phyloP scores from a whole-genome alignment of 2,888 invertebrate species.

The Dorcus hopei region DNA sequence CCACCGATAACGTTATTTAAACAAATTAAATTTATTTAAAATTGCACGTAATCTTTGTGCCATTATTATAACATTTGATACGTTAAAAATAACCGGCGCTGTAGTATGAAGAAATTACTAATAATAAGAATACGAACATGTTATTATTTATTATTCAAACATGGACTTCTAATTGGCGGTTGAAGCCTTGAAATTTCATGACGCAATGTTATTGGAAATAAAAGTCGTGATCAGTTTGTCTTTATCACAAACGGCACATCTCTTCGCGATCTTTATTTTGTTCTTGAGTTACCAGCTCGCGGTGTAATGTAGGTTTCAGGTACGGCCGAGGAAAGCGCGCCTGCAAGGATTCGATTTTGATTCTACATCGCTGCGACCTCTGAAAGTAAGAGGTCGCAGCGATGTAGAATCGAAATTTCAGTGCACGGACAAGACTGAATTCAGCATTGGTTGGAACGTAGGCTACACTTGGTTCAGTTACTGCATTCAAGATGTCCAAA shows the following conservation, averaged over 20 bases:
- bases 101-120: background rate
- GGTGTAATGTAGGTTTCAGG: too few relatives aligned
- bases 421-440: too few relatives aligned
- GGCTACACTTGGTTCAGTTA: too few relatives aligned
- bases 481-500: too few relatives aligned
- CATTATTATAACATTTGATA: background rate
- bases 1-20: background rate
- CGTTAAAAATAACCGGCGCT: background rate
- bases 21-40: background rate
- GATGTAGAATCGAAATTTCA: too few relatives aligned
- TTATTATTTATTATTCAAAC: background rate
- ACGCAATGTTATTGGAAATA: conserved; percentile 15
- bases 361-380: too few relatives aligned
- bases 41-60: background rate
- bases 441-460: too few relatives aligned
- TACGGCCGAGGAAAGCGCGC: too few relatives aligned
- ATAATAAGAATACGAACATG: background rate
- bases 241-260: conserved; percentile 2
- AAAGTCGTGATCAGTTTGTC: conserved; percentile 15
- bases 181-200: conserved; percentile 11
- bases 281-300: too few relatives aligned
- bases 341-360: too few relatives aligned
- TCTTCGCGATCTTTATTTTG: too few relatives aligned
- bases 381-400: too few relatives aligned
- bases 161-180: conserved; percentile 6